A percentile compares a stretch with the other conserved stretches of the same genome.
Evolutionary conservation across 2,797 vertebrate species (phyloP).

Genomic region (Balearica regulorum): DNA sequence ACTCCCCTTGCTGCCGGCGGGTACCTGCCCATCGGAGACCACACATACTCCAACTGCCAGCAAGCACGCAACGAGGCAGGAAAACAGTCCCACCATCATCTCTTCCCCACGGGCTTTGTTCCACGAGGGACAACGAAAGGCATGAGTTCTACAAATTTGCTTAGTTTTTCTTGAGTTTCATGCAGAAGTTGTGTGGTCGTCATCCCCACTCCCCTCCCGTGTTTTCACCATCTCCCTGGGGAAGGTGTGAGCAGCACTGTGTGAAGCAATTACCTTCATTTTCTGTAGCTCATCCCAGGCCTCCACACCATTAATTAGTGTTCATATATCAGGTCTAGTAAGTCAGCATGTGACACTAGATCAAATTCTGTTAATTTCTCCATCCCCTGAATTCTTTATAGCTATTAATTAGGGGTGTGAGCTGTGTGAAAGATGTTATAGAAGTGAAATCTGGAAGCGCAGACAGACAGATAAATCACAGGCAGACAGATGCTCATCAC

Average conservation of each 20-base stretch:
- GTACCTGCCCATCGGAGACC: accelerated
- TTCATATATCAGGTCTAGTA: not conserved
- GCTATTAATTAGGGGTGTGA: not conserved
- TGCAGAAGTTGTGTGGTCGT: not conserved
- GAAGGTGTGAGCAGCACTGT: not conserved
- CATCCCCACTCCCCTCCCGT: accelerated
- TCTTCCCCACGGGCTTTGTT: not conserved
- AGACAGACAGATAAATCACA: not conserved
- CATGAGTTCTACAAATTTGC: accelerated
- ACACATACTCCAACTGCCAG: accelerated
- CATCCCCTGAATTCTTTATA: not conserved
- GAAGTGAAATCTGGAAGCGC: not conserved
- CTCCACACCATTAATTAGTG: not conserved
- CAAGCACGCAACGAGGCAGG: not conserved
- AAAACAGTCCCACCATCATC: too few relatives aligned
- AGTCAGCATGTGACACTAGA: not conserved
- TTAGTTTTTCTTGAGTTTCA: not conserved
- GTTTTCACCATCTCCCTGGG: not conserved
- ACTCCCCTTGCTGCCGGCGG: not conserved
- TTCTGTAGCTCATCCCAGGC: not conserved
- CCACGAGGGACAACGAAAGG: accelerated
- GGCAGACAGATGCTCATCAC: not conserved
- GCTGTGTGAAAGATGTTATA: not conserved
- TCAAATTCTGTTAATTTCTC: not conserved
- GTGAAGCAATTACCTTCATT: not conserved